Base-by-base conservation (phyloP, 2,888 invertebrate species). In the Danaus chrysippus region DNA sequence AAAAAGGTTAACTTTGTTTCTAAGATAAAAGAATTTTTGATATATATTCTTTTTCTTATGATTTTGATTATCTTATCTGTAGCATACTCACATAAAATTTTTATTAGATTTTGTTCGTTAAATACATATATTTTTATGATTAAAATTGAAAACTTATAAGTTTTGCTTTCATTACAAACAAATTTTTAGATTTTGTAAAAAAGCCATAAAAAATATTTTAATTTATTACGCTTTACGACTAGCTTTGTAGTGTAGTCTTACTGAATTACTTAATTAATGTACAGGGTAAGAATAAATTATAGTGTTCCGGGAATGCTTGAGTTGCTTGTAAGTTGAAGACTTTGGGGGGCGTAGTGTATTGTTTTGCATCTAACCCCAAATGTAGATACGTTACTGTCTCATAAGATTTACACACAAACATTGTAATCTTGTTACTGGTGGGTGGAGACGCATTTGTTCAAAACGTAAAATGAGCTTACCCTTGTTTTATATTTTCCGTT, bases 341-440 rank as follows among this genome's bases (percentile, higher is more conserved):
- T 76, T 74, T 73, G 70, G 78, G 80, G 83, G 82, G 79, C 54
- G 54, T 79, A 74, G 72, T 78, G 79, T 80, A 83, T 85, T 84
- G 85, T 84, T 87, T 86, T 84, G 85, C 82, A 77, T 80, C 76
- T 75, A 75, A 77, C 84, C 83, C 83, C 76, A 84, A 86, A 86
- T 83, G 79, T 68, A 67, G 69, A 70, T 83, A 82, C 80, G 81
- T 81, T 77, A 83, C 82, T 84, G 86, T 86, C 86, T 81, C 78
- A 68, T 70, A 85, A 89, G 88, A 90, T 89, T 88, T 89, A 89
- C 88, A 76, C 74, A 73, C 81, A 81, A 85, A 87, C 86, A 86
- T 76, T 77, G 86, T 87, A 87, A 89, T 89, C 87, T 88, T 78
- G 82, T 78, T 82, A 79, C 73, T 76, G 73, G 87, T 89, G 84